Evolutionary conservation across 2,888 invertebrate genomes (phyloP).

Genomic region (Dasypogon diadema): DNA sequence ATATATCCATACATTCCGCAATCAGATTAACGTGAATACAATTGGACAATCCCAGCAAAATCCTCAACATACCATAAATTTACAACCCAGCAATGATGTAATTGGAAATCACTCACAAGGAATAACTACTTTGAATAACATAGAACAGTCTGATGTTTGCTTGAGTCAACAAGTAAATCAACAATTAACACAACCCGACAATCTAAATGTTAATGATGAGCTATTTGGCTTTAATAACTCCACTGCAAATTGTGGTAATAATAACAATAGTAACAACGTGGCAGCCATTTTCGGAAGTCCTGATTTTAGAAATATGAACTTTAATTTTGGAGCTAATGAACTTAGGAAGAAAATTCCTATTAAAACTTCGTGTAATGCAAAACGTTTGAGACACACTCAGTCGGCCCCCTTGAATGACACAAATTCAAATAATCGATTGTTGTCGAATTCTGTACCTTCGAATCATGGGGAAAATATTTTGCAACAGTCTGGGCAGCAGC

Average conservation of each 20-base stretch:
- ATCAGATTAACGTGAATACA: conserved; percentile 58
- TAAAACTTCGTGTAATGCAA: conserved; percentile 59
- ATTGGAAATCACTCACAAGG: conserved; percentile 51
- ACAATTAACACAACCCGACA: conserved; percentile 6
- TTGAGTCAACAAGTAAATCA: conserved; percentile 7
- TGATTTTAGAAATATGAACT: conserved; percentile 64
- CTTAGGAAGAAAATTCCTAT: conserved; percentile 63
- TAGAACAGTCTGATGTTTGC: conserved; percentile 18
- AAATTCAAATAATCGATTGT: conserved; percentile 23
- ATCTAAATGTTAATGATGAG: conserved; percentile 36
- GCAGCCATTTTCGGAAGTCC: conserved; percentile 55
- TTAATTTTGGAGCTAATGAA: conserved; percentile 64
- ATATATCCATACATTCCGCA: conserved; percentile 59
- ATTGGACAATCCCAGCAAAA: conserved; percentile 50
- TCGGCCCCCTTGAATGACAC: conserved; percentile 54
- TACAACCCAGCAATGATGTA: conserved; percentile 52
- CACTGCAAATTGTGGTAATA: conserved; percentile 17
- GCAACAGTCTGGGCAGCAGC: conserved; percentile 8
- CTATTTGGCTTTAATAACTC: conserved; percentile 35
- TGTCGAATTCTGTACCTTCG: neutral
- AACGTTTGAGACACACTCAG: conserved; percentile 55
- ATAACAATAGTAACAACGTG: conserved; percentile 34
- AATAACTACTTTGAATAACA: conserved; percentile 40
- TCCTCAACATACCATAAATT: conserved; percentile 56
- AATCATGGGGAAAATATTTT: conserved; percentile 9